Percentiles rank a stretch among this genome's conserved stretches.
These are phyloP conservation scores for Aplocera efformata DNA, from an alignment of 2,888 invertebrate genomes.

Conservation along the genomic window DNA sequence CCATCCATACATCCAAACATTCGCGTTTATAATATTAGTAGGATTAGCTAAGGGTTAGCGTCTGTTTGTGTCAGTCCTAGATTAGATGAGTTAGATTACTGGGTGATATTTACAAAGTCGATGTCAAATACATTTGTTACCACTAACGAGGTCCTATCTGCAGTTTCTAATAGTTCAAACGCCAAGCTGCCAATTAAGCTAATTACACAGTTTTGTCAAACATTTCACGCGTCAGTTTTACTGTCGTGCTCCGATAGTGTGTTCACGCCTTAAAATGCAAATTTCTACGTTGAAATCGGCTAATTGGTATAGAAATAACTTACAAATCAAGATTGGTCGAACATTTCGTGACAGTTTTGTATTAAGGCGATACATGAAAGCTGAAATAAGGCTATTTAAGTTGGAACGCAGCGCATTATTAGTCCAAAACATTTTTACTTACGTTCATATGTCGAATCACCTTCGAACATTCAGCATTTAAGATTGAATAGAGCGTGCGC, in stretches of 20 bases:
- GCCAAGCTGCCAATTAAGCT: constrained; percentile 17
- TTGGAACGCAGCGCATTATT: too few species aligned
- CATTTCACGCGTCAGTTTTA: constrained; percentile 21
- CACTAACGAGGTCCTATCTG: constrained; percentile 1
- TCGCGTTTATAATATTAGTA: too few species aligned
- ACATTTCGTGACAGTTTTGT: constrained; percentile 12
- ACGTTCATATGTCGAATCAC: too few species aligned
- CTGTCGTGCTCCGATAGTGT: constrained; percentile 17
- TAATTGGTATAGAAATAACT: constrained; percentile 25
- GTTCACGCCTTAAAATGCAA: constrained; percentile 29
- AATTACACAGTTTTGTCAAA: constrained; percentile 16
- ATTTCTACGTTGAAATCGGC: constrained; percentile 20
- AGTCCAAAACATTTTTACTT: too few species aligned
- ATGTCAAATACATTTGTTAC: background rate
- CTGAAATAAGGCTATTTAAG: too few species aligned
- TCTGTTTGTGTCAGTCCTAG: too few species aligned
- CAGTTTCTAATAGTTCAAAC: background rate
- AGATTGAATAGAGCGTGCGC: too few species aligned
- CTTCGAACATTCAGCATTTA: too few species aligned
- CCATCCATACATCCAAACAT: too few species aligned
- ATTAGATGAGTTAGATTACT: too few species aligned
- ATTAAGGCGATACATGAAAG: background rate
- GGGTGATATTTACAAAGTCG: too few species aligned
- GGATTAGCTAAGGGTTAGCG: too few species aligned
- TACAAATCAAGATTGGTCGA: constrained; percentile 6